Percentiles rank a stretch among this genome's conserved stretches.
Evolutionary conservation across 1,140 invertebrate genomes (phyloP).

Genomic region (Zaprionus ornatus): DNA sequence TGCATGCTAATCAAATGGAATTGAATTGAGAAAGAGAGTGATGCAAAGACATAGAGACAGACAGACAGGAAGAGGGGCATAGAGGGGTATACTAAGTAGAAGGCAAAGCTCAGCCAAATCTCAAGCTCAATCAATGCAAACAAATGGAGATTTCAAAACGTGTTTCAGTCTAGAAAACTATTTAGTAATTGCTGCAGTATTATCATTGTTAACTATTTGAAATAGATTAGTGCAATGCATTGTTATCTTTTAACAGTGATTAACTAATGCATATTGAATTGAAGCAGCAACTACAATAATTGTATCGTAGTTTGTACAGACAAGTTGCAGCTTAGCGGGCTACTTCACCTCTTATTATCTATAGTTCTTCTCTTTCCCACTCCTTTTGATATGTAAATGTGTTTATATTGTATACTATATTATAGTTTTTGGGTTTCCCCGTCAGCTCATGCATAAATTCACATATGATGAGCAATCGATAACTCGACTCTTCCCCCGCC

Average conservation of each 20-base stretch:
- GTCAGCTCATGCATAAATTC: not conserved
- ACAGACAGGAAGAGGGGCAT: not conserved
- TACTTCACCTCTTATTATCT: not conserved
- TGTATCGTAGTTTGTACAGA: not conserved
- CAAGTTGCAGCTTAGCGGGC: not conserved
- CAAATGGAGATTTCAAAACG: not conserved
- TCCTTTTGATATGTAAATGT: not conserved
- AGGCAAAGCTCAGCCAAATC: not conserved
- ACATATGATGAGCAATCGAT: slow-evolving; percentile 28
- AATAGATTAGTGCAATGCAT: not conserved
- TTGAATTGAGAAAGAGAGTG: not conserved
- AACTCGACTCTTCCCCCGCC: slow-evolving; percentile 9
- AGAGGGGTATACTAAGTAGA: not conserved
- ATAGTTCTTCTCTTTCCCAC: too few relatives aligned
- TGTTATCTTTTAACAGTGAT: not conserved
- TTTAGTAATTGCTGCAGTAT: not conserved
- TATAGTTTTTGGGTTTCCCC: not conserved
- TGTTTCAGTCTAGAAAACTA: not conserved
- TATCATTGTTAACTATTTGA: not conserved
- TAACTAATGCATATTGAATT: not conserved
- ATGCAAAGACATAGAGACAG: too few relatives aligned
- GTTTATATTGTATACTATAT: not conserved
- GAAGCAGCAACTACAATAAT: not conserved
- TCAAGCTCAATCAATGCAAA: not conserved
- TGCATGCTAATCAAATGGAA: slow-evolving; percentile 1